These are phyloP conservation scores for Lottia scabra DNA, from an alignment of 2,888 invertebrate genomes.

Conservation along the genomic window DNA sequence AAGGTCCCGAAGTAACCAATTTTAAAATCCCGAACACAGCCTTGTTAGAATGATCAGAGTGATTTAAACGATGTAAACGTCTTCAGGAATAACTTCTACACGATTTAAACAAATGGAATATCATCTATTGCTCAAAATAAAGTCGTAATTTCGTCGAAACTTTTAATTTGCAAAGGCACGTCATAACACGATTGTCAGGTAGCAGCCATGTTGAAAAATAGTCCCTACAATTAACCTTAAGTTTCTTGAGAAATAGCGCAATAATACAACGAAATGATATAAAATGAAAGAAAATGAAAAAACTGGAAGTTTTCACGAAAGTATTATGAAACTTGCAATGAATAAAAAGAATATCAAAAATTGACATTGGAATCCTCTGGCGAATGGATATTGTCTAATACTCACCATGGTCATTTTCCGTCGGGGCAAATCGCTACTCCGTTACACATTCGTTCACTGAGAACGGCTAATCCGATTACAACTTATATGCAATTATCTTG, in stretches of 20 bases:
- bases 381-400: constrained; percentile 17
- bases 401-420: constrained; percentile 40
- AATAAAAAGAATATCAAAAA: background rate
- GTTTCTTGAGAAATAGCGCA: constrained; percentile 1
- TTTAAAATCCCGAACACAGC: too few relatives aligned
- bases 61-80: too few relatives aligned
- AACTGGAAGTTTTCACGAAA: too few relatives aligned
- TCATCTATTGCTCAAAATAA: too few relatives aligned
- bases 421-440: constrained; percentile 7
- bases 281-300: too few relatives aligned
- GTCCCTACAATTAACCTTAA: constrained; percentile 43
- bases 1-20: background rate
- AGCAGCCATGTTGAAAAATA: constrained; percentile 59
- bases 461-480: background rate
- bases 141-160: background rate
- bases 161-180: constrained; percentile 38
- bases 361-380: constrained; percentile 6
- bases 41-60: too few relatives aligned
- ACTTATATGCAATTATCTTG: background rate
- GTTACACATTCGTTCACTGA: background rate
- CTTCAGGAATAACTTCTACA: too few relatives aligned
- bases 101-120: too few relatives aligned
- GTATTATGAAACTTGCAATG: too few relatives aligned
- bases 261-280: too few relatives aligned
- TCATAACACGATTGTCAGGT: constrained; percentile 46